These are phyloP conservation scores for Oxygymnocypris stewartii DNA, from an alignment of 2,113 vertebrate genomes.

Conservation along the genomic window DNA sequence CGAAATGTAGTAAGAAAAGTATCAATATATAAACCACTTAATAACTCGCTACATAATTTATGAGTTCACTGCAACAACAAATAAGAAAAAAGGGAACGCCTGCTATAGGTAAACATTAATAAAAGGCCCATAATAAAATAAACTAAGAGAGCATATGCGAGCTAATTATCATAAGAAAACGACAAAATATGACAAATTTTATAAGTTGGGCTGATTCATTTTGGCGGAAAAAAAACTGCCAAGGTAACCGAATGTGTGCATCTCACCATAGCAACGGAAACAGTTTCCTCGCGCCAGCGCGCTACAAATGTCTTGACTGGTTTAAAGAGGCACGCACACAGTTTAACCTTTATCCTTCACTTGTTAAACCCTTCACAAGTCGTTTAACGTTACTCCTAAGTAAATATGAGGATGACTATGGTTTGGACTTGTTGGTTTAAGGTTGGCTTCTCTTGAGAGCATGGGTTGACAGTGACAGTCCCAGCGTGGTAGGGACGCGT, in stretches of 20 bases:
- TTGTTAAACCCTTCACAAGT: neutral
- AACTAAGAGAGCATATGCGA: neutral
- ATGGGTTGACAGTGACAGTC: neutral
- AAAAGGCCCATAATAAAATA: too few relatives aligned
- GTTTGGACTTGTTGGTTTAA: neutral
- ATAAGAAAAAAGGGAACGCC: too few relatives aligned
- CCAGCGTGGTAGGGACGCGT: too few relatives aligned
- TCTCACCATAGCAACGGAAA: slow-evolving; percentile 2
- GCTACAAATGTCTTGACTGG: neutral
- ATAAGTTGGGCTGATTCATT: neutral
- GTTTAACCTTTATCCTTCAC: neutral
- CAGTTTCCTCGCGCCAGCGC: neutral
- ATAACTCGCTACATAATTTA: too few relatives aligned
- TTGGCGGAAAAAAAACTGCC: neutral
- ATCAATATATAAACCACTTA: too few relatives aligned
- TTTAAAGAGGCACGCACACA: neutral
- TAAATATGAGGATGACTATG: neutral
- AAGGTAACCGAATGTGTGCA: neutral
- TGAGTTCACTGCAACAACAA: too few relatives aligned
- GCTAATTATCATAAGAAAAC: neutral
- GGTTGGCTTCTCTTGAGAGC: neutral
- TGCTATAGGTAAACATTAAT: too few relatives aligned
- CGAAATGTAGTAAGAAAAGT: too few relatives aligned
- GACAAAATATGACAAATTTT: neutral
- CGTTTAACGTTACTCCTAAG: neutral